Conservation (phyloP, 2,888 invertebrate genomes). For the Magallana nippona region DNA sequence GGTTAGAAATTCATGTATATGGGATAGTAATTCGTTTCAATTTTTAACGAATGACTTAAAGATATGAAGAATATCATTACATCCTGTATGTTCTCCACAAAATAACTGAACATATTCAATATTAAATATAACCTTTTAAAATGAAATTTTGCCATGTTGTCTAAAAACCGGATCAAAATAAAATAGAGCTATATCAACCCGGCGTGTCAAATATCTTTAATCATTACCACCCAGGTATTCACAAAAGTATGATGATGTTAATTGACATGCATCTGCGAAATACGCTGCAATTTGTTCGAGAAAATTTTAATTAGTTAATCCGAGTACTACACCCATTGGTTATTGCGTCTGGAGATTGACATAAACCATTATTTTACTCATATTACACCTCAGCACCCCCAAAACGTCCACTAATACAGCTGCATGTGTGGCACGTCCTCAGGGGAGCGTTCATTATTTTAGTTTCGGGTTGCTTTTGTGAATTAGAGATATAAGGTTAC, state of each 20-base stretch:
- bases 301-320: constrained; percentile 10
- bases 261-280: neutral
- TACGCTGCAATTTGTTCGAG: neutral
- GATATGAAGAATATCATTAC: too few relatives aligned
- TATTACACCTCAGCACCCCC: neutral
- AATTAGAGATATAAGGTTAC: constrained; percentile 14
- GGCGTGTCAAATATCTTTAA: too few relatives aligned
- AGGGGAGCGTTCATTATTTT: constrained; percentile 7
- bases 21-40: too few relatives aligned
- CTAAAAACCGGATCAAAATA: too few relatives aligned
- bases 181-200: too few relatives aligned
- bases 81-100: too few relatives aligned
- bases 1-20: too few relatives aligned
- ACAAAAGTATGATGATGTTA: neutral
- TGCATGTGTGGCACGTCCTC: constrained; percentile 21
- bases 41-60: too few relatives aligned
- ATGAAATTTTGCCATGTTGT: too few relatives aligned
- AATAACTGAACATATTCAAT: too few relatives aligned
- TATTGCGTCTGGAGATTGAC: constrained; percentile 7
- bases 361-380: constrained; percentile 13
- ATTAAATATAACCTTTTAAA: too few relatives aligned
- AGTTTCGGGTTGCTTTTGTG: neutral
- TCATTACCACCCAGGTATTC: constrained; percentile 8
- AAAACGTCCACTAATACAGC: neutral
- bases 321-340: neutral